phyloP scores from a whole-genome alignment of 2,797 vertebrate genomes.

The Stomatorhinus walkeri region DNA sequence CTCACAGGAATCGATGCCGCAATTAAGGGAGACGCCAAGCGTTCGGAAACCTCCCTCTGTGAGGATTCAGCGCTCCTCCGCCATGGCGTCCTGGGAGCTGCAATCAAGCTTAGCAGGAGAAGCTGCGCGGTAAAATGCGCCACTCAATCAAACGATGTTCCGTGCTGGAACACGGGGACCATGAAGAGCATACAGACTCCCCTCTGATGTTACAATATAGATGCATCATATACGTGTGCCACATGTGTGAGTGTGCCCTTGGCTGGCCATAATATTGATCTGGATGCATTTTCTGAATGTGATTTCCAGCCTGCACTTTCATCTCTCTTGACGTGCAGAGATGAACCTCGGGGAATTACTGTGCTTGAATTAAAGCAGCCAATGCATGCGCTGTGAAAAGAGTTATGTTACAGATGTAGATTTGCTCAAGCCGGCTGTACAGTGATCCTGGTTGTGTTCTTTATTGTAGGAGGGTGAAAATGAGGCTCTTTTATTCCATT shows the following conservation, averaged over 20 bases:
- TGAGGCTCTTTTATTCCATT: background rate
- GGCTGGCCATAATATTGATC: background rate
- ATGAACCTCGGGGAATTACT: background rate
- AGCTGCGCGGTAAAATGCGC: background rate
- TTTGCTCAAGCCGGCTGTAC: background rate
- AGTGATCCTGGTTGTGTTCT: background rate
- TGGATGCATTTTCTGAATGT: background rate
- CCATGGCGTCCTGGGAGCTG: background rate
- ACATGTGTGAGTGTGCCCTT: background rate
- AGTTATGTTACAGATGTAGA: background rate
- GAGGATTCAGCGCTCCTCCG: background rate
- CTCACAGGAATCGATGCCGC: background rate
- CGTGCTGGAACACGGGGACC: background rate
- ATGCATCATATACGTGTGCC: background rate
- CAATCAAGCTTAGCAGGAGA: background rate
- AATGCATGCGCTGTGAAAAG: background rate
- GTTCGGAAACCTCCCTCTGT: background rate
- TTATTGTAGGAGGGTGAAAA: background rate
- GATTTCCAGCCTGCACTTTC: background rate
- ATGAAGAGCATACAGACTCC: background rate
- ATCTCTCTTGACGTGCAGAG: background rate
- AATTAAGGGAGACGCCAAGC: background rate
- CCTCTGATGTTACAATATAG: background rate
- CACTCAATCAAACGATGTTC: background rate
- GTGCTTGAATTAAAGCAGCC: background rate